These are phyloP conservation scores for Aleiodes sp. DNA, from an alignment of 1,140 invertebrate genomes.

Conservation along the genomic window DNA sequence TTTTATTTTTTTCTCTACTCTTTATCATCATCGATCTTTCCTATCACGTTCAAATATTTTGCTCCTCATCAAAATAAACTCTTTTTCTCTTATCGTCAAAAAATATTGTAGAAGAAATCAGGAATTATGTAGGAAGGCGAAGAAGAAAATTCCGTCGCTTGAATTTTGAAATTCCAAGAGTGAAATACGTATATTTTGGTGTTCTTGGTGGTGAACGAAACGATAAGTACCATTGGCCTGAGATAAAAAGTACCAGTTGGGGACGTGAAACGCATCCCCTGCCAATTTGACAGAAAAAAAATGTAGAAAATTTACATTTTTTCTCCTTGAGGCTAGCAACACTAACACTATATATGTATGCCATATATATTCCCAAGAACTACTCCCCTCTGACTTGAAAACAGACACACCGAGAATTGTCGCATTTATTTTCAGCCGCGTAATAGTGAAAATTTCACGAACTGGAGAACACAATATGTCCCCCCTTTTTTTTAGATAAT, in stretches of 20 bases:
- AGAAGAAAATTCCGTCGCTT: not conserved
- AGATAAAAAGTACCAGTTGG: not conserved
- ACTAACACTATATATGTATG: too few species aligned
- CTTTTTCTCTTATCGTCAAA: not conserved
- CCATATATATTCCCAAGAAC: not conserved
- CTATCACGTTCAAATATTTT: slow-evolving; percentile 3
- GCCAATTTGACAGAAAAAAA: slow-evolving; percentile 2
- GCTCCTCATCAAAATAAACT: not conserved
- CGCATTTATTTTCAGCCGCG: not conserved
- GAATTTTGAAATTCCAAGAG: not conserved
- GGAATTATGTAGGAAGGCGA: not conserved
- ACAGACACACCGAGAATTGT: not conserved
- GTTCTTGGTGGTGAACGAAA: not conserved
- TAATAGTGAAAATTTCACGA: not conserved
- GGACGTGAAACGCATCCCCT: slow-evolving; percentile 6
- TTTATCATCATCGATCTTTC: slow-evolving; percentile 15
- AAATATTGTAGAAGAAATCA: not conserved
- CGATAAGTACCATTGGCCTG: not conserved
- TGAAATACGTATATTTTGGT: not conserved
- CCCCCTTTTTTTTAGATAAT: too few species aligned
- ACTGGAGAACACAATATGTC: not conserved
- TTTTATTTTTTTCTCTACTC: too few species aligned
- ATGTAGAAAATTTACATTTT: not conserved
- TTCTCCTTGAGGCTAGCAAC: not conserved
- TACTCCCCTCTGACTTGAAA: not conserved